phyloP scores from a whole-genome alignment of 2,797 vertebrate species.

The Scolopax bukidnonensis region DNA sequence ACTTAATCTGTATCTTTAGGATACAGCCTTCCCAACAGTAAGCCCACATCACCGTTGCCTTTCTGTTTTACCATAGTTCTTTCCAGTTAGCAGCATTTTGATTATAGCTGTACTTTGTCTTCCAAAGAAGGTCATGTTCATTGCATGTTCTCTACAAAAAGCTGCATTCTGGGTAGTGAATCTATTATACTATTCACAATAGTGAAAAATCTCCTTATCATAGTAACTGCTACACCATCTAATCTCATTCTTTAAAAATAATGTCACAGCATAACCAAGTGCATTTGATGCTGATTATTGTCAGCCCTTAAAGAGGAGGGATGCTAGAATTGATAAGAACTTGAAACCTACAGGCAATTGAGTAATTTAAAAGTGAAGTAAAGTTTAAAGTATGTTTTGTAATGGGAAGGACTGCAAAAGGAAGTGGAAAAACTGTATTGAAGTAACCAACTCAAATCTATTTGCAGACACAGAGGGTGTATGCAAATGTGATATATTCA shows the following conservation, averaged over 20 bases:
- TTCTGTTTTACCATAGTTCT: background rate
- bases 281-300: background rate
- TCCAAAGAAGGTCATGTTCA: background rate
- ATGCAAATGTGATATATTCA: background rate
- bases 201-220: background rate
- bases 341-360: background rate
- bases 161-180: background rate
- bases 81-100: background rate
- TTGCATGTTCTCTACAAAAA: background rate
- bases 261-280: background rate
- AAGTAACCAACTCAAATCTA: background rate
- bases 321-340: background rate
- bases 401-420: background rate
- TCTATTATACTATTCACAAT: background rate
- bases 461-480: background rate
- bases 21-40: background rate
- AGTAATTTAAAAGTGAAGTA: background rate
- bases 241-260: background rate
- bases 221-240: background rate
- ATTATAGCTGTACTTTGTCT: background rate
- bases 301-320: background rate
- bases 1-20: background rate
- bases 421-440: background rate
- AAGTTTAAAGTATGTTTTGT: background rate
- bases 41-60: rapidly evolving